Percentiles rank a stretch among this genome's conserved stretches.
Conservation (phyloP, 2,797 vertebrate species). For the Buphagus erythrorhynchus region DNA sequence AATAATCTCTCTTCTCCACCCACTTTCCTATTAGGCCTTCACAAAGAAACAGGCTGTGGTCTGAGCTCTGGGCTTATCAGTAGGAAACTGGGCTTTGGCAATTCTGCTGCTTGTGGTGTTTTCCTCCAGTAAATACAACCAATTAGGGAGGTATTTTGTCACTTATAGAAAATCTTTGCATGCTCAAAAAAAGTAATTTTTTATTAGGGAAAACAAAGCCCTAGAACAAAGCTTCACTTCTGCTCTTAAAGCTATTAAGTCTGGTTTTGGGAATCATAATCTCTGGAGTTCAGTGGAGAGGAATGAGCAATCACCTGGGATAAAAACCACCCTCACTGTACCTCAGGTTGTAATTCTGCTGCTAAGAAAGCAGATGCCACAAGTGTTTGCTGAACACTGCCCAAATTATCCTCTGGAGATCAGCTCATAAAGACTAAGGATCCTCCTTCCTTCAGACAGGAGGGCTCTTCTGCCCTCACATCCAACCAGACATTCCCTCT, state of each 20-base stretch:
- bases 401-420: not conserved
- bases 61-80: not conserved
- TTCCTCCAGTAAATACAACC: not conserved
- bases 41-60: not conserved
- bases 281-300: not conserved
- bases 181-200: not conserved
- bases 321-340: not conserved
- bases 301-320: not conserved
- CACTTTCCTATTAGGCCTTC: not conserved
- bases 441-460: not conserved
- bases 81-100: slow-evolving; percentile 18
- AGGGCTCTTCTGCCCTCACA: not conserved
- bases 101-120: not conserved
- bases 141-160: not conserved
- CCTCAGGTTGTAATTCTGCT: not conserved
- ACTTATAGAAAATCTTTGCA: not conserved
- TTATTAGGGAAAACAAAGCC: not conserved
- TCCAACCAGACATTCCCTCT: not conserved
- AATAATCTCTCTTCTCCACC: slow-evolving; percentile 11
- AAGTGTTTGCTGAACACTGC: not conserved
- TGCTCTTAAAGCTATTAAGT: not conserved
- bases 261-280: not conserved
- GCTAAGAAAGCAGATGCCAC: not conserved
- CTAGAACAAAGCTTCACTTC: not conserved
- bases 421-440: not conserved